These are phyloP conservation scores for Centrocercus urophasianus DNA, from an alignment of 2,113 vertebrate genomes.

Conservation along the genomic window DNA sequence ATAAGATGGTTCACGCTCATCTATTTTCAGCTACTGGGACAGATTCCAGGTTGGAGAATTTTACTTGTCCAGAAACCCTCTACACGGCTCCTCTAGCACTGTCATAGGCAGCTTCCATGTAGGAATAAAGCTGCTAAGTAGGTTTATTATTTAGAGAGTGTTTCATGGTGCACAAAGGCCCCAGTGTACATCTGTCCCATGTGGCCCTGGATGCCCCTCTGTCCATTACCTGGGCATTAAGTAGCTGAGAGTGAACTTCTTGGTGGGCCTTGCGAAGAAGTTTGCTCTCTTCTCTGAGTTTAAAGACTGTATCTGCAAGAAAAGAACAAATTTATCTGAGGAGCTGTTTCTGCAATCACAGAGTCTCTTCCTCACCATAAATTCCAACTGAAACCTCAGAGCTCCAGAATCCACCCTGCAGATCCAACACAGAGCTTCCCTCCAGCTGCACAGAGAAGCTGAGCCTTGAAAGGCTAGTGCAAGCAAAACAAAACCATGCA, in stretches of 20 bases:
- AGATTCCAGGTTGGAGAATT: background rate
- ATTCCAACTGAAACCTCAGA: background rate
- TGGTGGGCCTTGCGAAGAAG: slow-evolving; percentile 75
- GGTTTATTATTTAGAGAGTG: background rate
- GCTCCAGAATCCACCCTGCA: background rate
- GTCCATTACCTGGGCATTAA: slow-evolving; percentile 68
- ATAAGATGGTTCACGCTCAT: background rate
- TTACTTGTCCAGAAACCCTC: background rate
- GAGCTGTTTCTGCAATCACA: fast-evolving
- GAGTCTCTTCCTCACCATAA: background rate
- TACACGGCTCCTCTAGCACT: background rate
- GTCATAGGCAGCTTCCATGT: background rate
- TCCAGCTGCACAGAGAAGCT: background rate
- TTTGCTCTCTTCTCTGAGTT: slow-evolving; percentile 77
- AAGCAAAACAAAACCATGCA: background rate
- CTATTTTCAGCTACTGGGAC: background rate
- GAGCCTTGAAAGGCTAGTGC: background rate
- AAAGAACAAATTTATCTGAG: background rate
- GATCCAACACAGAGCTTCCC: background rate
- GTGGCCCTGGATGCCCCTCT: background rate
- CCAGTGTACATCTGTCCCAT: background rate
- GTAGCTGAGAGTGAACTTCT: slow-evolving; percentile 74
- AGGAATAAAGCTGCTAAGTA: background rate
- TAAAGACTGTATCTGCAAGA: slow-evolving; percentile 70
- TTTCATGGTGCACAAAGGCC: background rate